phyloP scores from a whole-genome alignment of 2,888 invertebrate species.

The Leucoma salicis region DNA sequence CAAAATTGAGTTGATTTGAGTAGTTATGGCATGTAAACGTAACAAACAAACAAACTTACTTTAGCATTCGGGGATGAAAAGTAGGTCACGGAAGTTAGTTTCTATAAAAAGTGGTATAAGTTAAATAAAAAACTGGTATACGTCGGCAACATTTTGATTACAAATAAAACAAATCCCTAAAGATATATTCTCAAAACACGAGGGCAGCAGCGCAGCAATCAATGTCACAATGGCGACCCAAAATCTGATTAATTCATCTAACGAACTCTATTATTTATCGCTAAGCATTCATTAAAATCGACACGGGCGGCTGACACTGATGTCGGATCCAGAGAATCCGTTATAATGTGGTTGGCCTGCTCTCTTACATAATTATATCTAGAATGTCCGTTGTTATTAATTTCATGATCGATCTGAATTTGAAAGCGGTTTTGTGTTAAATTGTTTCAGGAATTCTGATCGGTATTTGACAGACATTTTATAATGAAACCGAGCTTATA shows the following conservation, averaged over 20 bases:
- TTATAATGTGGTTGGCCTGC: conserved; percentile 26
- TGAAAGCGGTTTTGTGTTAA: conserved; percentile 1
- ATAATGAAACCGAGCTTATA: no score
- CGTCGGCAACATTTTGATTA: no score
- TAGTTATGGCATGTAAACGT: no score
- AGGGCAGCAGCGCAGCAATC: conserved; percentile 38
- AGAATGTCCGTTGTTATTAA: conserved; percentile 28
- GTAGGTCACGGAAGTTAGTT: no score
- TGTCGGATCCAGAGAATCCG: conserved; percentile 16
- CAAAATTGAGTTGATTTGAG: no score
- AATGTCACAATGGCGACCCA: conserved; percentile 43
- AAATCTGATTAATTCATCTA: conserved; percentile 57
- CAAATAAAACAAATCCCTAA: conserved; percentile 24
- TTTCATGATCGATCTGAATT: conserved; percentile 15
- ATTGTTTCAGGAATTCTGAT: background rate
- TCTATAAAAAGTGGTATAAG: no score
- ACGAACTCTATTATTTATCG: conserved; percentile 63
- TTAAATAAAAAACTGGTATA: no score
- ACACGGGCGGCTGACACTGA: conserved; percentile 39
- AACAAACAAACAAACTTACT: no score
- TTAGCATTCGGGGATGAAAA: no score
- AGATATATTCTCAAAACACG: conserved; percentile 30
- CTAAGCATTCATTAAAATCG: conserved; percentile 59
- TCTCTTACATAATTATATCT: conserved; percentile 30
- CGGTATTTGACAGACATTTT: no score